Base-by-base conservation (phyloP, 2,113 vertebrate genomes). In the Dendropsophus ebraccatus region DNA sequence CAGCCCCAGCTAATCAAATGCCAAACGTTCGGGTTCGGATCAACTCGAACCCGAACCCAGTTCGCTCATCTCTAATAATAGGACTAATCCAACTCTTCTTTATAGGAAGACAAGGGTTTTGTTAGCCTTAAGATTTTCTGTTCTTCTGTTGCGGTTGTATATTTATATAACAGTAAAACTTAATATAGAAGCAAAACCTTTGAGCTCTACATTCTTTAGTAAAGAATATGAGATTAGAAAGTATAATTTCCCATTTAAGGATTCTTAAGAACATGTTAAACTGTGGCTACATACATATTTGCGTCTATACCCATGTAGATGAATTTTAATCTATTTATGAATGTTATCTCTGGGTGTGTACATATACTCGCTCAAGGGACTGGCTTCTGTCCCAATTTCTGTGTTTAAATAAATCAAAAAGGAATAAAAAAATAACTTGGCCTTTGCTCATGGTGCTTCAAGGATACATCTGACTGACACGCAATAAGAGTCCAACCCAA, bases 371-470 rank as follows among this genome's bases (percentile, higher is more conserved):
- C 84, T 79, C 30, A 62, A 84, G 82, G 82, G 82, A 54, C 75
- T 85, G 84, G 84, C 84, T 41, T 85, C 62, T 70, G 23, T 85
- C 84, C 84, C 75, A 85, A 79, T 56, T 84, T 70, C 62, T 54
- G 30, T 79, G 54, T 79, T 54, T 67, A 70, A 85, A 41, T 70
- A 67, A 85, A 85, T 69, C 45, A 75, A 70, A 79, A 67, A 69
- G 62, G n/a, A 70, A 85, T 25, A 16, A 62, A 75, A 75, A 85
- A 37, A 23, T 14, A 47, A 65, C 72, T 85, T 78, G 74, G 83
- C 73, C 32, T 79, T 50, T 54, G 21, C 60, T 52, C 28, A 76
- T 21, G 19, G 83, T 50, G 83, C 74, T 85, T 69, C 75, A 79
- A 85, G 74, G 75, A 85, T 70, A 69, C 52, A 11, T 78, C 73